Conservation (phyloP, 1,140 invertebrate species). For the Drosophila rhopaloa region DNA sequence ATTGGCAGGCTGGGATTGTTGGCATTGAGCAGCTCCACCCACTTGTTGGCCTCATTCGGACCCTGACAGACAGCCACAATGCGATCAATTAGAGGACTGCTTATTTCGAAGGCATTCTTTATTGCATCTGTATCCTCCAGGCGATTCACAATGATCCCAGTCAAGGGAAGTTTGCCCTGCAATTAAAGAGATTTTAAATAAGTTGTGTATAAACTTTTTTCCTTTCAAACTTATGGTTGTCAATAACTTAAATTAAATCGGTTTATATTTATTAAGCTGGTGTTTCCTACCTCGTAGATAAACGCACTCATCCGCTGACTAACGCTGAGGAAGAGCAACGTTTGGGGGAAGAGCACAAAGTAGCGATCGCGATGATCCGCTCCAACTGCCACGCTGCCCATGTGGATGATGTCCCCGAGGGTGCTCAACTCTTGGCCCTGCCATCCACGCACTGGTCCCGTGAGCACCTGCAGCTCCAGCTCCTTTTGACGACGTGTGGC, state of each 20-base stretch:
- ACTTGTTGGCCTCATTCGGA: conserved; percentile 92
- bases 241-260: background rate
- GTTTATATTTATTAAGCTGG: background rate
- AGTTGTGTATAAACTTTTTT: background rate
- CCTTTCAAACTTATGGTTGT: too few species aligned
- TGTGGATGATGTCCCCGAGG: conserved; percentile 88
- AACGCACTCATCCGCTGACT: conserved; percentile 97
- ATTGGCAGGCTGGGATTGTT: conserved; percentile 83
- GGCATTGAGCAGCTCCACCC: conserved; percentile 91
- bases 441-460: conserved; percentile 96
- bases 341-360: conserved; percentile 95
- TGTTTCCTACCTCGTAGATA: conserved; percentile 93
- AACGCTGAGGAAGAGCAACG: conserved; percentile 95
- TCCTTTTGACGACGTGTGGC: conserved; percentile 96
- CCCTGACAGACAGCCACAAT: conserved; percentile 94
- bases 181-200: background rate
- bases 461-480: conserved; percentile 97
- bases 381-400: conserved; percentile 94
- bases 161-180: conserved; percentile 95
- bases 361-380: conserved; percentile 94
- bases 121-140: conserved; percentile 92
- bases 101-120: conserved; percentile 97
- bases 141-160: conserved; percentile 91
- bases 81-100: conserved; percentile 95
- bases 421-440: conserved; percentile 93